A percentile compares a stretch with the other conserved stretches of the same genome.
These are phyloP conservation scores for Hemicordylus capensis DNA, from an alignment of 2,113 vertebrate species.

Conservation along the genomic window DNA sequence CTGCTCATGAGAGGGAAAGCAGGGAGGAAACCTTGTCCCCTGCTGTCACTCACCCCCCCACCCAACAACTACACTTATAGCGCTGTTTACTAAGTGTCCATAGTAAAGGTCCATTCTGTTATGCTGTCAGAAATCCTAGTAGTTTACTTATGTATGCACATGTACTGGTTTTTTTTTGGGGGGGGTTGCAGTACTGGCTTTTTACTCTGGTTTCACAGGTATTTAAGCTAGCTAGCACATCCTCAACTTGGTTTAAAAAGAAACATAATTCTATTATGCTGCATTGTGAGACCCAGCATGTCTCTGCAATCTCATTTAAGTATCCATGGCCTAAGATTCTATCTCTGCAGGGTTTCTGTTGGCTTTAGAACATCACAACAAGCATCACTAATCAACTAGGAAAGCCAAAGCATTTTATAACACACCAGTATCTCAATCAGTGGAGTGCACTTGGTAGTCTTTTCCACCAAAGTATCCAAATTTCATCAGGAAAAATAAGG, in stretches of 20 bases:
- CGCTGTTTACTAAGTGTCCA: too few relatives aligned
- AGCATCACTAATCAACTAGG: slow-evolving; percentile 40
- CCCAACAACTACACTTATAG: too few relatives aligned
- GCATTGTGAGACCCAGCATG: neutral
- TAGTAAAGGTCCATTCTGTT: too few relatives aligned
- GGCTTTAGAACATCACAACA: accelerated
- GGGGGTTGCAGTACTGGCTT: neutral
- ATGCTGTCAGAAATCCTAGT: neutral
- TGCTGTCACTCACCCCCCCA: too few relatives aligned
- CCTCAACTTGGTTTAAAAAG: neutral
- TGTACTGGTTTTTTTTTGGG: too few relatives aligned
- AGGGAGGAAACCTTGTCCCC: too few relatives aligned
- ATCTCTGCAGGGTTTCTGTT: neutral
- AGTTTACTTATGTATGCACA: too few relatives aligned
- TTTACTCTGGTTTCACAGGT: neutral
- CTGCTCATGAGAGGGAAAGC: too few relatives aligned
- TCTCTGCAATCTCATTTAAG: neutral
- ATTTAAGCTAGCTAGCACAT: neutral
- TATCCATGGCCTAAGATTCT: neutral
- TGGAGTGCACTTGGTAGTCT: slow-evolving; percentile 62
- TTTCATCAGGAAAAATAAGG: neutral
- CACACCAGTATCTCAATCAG: slow-evolving; percentile 57
- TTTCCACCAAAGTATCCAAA: slow-evolving; percentile 8
- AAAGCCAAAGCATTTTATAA: slow-evolving; percentile 46
- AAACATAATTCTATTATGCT: neutral